These are phyloP conservation scores for Mechanitis messenoides DNA, from an alignment of 2,888 invertebrate species.

Conservation along the genomic window DNA sequence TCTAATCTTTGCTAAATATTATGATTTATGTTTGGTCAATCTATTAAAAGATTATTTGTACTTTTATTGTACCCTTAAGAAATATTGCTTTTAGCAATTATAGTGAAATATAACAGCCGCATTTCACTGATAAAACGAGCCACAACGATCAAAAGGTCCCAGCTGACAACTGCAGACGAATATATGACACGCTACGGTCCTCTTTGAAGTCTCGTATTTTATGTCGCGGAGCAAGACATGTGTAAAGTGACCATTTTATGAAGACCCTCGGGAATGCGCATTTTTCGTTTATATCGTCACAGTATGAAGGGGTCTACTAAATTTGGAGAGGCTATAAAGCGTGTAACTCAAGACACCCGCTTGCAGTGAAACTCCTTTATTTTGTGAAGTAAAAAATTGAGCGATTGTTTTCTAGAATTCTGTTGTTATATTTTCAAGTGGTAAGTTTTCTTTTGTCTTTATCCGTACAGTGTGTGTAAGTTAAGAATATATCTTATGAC, in stretches of 20 bases:
- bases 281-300: constrained; percentile 9
- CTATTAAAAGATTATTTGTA: neutral
- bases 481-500: constrained; percentile 8
- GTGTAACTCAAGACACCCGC: constrained; percentile 50
- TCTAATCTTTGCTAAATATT: no score
- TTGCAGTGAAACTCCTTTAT: constrained; percentile 56
- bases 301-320: constrained; percentile 37
- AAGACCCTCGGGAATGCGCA: constrained; percentile 30
- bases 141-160: constrained; percentile 49
- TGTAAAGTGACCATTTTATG: constrained; percentile 51
- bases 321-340: constrained; percentile 46
- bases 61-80: neutral
- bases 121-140: constrained; percentile 28
- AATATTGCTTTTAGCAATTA: neutral
- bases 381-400: constrained; percentile 55
- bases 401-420: constrained; percentile 58
- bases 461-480: constrained; percentile 14
- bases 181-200: constrained; percentile 47
- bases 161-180: constrained; percentile 51
- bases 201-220: constrained; percentile 53
- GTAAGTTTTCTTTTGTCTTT: constrained; percentile 20
- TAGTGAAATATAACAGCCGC: neutral
- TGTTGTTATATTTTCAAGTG: constrained; percentile 39
- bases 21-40: neutral
- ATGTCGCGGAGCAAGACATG: constrained; percentile 52